Conservation (phyloP, 2,888 invertebrate species). For the Eristalis pertinax region DNA sequence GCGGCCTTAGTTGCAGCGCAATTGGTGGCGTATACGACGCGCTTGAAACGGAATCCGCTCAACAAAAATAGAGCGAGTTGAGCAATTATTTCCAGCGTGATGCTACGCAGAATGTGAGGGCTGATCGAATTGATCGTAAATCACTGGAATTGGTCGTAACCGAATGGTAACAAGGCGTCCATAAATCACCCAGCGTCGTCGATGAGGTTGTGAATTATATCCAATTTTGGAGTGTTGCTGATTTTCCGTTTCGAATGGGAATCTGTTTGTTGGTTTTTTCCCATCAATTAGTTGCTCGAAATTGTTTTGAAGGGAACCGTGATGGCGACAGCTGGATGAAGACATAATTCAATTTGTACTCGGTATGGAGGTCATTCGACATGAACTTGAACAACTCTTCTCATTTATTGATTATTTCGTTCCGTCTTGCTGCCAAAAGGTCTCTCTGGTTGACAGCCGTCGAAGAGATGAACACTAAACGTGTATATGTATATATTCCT, state of each 20-base stretch:
- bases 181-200: constrained; percentile 27
- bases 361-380: not conserved
- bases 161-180: constrained; percentile 27
- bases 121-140: constrained; percentile 45
- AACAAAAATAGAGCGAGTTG: constrained; percentile 50
- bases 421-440: no score
- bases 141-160: constrained; percentile 40
- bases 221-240: constrained; percentile 21
- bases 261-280: not conserved
- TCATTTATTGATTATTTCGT: not conserved
- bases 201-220: constrained; percentile 5
- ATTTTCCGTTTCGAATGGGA: not conserved
- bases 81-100: constrained; percentile 39
- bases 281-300: not conserved
- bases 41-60: constrained; percentile 33
- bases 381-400: not conserved
- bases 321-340: not conserved
- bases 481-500: no score
- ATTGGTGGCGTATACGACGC: constrained; percentile 11
- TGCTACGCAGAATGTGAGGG: constrained; percentile 13
- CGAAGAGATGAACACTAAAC: no score
- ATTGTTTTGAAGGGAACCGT: not conserved
- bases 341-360: not conserved
- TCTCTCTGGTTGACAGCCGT: no score
- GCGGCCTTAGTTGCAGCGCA: constrained; percentile 9